phyloP scores from a whole-genome alignment of 2,888 invertebrate genomes.

The Hypolimnas misippus region DNA sequence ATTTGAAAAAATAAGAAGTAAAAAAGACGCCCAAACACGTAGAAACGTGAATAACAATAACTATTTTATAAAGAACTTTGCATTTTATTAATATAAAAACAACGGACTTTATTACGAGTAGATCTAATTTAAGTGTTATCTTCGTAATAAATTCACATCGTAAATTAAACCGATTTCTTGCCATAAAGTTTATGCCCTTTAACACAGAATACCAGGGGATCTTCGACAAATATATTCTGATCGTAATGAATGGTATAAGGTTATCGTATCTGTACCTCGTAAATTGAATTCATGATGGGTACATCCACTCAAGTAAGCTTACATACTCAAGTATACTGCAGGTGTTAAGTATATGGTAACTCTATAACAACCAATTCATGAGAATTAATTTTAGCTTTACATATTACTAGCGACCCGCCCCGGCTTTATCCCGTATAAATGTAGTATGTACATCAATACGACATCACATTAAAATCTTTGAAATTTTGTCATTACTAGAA shows the following conservation, averaged over 20 bases:
- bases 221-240: conserved; percentile 9
- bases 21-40: neutral
- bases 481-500: too few relatives aligned
- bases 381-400: too few relatives aligned
- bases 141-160: conserved; percentile 14
- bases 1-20: too few relatives aligned
- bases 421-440: too few relatives aligned
- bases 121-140: neutral
- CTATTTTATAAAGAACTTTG: neutral
- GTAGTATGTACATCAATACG: too few relatives aligned
- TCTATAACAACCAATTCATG: too few relatives aligned
- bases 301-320: neutral
- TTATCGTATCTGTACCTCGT: conserved; percentile 26
- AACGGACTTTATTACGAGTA: neutral
- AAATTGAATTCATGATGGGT: conserved; percentile 16
- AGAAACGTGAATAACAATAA: neutral
- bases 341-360: neutral
- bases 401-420: too few relatives aligned
- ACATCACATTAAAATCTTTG: too few relatives aligned
- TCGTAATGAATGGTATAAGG: conserved; percentile 32
- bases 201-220: conserved; percentile 16
- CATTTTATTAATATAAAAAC: neutral
- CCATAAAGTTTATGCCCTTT: conserved; percentile 27
- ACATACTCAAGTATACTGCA: neutral
- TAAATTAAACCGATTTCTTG: conserved; percentile 19